Conservation (phyloP, 1,140 invertebrate genomes). For the Eufriesea mexicana region DNA sequence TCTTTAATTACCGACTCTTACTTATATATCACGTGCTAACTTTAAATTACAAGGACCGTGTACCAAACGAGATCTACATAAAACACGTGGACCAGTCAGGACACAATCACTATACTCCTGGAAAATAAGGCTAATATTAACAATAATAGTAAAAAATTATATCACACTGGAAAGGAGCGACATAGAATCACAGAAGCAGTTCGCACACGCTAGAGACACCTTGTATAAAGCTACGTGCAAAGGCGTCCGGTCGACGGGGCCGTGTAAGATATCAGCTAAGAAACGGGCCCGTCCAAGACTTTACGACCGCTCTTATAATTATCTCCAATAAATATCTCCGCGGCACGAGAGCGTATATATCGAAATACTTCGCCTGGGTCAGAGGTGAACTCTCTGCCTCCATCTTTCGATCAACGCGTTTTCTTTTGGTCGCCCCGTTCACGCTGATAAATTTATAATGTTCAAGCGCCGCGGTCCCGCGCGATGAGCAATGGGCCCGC, state of each 20-base stretch:
- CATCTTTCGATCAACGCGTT: constrained; percentile 80
- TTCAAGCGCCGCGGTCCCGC: constrained; percentile 55
- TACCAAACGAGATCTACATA: too few relatives aligned
- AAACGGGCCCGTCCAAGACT: constrained; percentile 74
- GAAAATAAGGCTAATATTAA: too few relatives aligned
- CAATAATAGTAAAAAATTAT: not conserved
- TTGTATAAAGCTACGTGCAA: constrained; percentile 63
- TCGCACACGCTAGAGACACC: constrained; percentile 47
- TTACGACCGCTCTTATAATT: constrained; percentile 82
- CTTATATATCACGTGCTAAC: too few relatives aligned
- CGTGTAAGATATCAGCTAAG: constrained; percentile 76
- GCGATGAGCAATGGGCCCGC: constrained; percentile 61
- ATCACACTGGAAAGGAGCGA: not conserved
- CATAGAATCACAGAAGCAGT: not conserved
- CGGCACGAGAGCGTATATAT: constrained; percentile 79
- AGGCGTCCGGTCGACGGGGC: constrained; percentile 42
- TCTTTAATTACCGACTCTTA: too few relatives aligned
- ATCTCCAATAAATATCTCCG: constrained; percentile 83
- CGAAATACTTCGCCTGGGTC: constrained; percentile 78
- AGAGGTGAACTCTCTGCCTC: constrained; percentile 76
- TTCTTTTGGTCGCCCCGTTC: constrained; percentile 75
- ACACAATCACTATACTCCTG: too few relatives aligned
- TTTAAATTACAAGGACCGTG: too few relatives aligned
- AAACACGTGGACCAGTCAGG: too few relatives aligned
- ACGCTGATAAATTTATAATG: constrained; percentile 81